Conservation (phyloP, 1,140 invertebrate species). For the Procambarus clarkii region DNA sequence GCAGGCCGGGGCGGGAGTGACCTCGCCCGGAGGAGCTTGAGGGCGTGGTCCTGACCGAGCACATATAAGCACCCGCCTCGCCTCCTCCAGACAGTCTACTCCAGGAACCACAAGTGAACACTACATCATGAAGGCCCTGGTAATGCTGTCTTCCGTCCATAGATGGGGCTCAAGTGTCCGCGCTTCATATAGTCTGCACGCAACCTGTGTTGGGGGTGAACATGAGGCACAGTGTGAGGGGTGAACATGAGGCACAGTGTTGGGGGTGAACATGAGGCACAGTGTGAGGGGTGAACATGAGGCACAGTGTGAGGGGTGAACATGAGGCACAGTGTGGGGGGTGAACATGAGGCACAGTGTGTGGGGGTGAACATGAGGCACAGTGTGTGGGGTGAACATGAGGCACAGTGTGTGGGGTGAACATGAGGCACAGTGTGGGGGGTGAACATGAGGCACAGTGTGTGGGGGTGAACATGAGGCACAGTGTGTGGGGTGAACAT, state of each 20-base stretch:
- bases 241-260: neutral
- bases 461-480: neutral
- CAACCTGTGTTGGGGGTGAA: neutral
- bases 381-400: no score
- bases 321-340: neutral
- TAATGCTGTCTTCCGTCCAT: neutral
- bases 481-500: no score
- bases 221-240: neutral
- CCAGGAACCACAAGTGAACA: constrained; percentile 9
- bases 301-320: neutral
- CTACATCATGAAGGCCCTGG: constrained; percentile 48
- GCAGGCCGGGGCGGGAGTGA: neutral
- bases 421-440: no score
- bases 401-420: no score
- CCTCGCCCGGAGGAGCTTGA: constrained; percentile 31
- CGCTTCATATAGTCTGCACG: neutral
- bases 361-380: no score
- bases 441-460: neutral
- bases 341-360: no score
- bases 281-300: constrained; percentile 14
- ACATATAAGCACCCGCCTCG: constrained; percentile 16
- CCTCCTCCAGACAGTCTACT: constrained; percentile 45
- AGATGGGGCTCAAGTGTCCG: neutral
- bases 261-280: neutral
- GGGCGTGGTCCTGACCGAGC: constrained; percentile 31